A percentile compares a stretch with the other conserved stretches of the same genome.
Conservation (phyloP, 2,888 invertebrate species). For the Koerneria pararmatus region DNA sequence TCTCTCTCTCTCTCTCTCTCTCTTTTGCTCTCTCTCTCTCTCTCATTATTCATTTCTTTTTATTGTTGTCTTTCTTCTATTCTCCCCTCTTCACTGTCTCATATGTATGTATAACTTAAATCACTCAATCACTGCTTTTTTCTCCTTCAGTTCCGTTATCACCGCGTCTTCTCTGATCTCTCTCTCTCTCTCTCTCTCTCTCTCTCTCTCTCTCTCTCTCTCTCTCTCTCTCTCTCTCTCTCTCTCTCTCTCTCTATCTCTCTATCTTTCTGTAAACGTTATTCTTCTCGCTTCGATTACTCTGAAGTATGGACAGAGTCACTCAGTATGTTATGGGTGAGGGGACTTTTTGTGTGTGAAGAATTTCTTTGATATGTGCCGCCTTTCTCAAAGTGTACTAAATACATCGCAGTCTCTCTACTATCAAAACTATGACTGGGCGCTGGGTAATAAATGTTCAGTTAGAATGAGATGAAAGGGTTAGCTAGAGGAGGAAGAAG, state of each 20-base stretch:
- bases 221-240: conserved; percentile 2
- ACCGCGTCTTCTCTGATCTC: background rate
- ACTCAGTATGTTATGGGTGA: too few species aligned
- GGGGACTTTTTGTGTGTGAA: too few species aligned
- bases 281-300: background rate
- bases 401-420: too few species aligned
- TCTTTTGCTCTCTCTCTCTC: background rate
- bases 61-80: background rate
- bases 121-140: background rate
- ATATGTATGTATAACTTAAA: conserved; percentile 1
- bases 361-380: too few species aligned
- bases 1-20: conserved; percentile 1
- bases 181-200: conserved; percentile 11
- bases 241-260: background rate
- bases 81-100: background rate
- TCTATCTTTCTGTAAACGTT: conserved; percentile 8
- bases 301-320: conserved; percentile 2
- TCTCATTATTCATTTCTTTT: background rate
- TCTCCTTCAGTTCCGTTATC: conserved; percentile 5
- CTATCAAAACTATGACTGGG: too few species aligned
- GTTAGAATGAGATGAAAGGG: too few species aligned
- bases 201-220: conserved; percentile 4
- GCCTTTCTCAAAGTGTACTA: too few species aligned
- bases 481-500: too few species aligned
- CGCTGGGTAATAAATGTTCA: too few species aligned